Percentiles rank a stretch among this genome's conserved stretches.
phyloP scores from a whole-genome alignment of 2,888 invertebrate genomes.

The Didymodactylos carnosus region DNA sequence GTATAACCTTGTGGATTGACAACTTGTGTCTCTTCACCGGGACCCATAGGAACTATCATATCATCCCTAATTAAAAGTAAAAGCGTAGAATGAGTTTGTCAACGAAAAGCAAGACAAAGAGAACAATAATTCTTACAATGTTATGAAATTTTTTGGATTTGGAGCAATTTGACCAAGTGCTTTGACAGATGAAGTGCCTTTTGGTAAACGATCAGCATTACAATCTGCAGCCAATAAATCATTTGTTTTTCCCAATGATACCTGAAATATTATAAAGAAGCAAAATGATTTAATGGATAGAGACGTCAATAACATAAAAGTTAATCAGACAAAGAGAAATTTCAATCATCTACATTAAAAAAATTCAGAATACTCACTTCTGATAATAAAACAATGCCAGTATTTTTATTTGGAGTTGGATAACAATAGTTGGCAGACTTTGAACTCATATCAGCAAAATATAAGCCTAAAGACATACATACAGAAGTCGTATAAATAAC shows the following conservation, averaged over 20 bases:
- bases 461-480: constrained; percentile 34
- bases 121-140: constrained; percentile 26
- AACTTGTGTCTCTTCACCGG: constrained; percentile 23
- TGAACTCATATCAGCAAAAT: constrained; percentile 39
- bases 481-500: neutral
- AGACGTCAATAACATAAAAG: neutral
- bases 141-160: constrained; percentile 23
- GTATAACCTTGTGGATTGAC: constrained; percentile 24
- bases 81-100: neutral
- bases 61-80: constrained; percentile 19
- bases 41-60: constrained; percentile 32
- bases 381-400: constrained; percentile 34
- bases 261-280: constrained; percentile 17
- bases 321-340: neutral
- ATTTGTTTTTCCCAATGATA: constrained; percentile 29
- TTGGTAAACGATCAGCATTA: constrained; percentile 32
- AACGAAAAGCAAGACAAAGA: neutral
- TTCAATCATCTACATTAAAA: neutral
- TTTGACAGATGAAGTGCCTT: constrained; percentile 32
- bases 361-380: constrained; percentile 28
- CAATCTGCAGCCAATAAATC: constrained; percentile 33
- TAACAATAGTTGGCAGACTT: constrained; percentile 40
- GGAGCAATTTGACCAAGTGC: constrained; percentile 34
- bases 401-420: constrained; percentile 28
- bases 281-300: neutral